These are phyloP conservation scores for Actinostola sp. DNA, from an alignment of 92 coral and sea anemone species.

Conservation along the genomic window DNA sequence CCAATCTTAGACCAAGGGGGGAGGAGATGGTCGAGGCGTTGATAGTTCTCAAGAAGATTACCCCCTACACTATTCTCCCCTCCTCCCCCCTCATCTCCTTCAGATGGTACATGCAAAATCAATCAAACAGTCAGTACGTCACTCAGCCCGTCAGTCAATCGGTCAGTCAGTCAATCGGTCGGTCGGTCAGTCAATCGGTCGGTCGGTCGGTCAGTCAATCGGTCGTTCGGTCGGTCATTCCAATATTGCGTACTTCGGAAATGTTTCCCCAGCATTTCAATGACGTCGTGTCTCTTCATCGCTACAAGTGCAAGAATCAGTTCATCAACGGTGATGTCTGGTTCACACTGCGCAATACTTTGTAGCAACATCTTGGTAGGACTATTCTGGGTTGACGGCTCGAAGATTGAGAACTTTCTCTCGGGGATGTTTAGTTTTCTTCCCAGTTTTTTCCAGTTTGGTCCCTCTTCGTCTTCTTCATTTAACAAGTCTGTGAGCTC, in stretches of 20 bases:
- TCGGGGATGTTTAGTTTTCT: constrained; percentile 67
- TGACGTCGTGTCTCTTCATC: constrained; percentile 87
- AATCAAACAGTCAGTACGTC: too few relatives aligned
- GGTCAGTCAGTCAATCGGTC: too few relatives aligned
- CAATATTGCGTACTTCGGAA: constrained; percentile 46
- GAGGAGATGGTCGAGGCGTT: too few relatives aligned
- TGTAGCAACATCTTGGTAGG: constrained; percentile 70
- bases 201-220: too few relatives aligned
- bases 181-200: too few relatives aligned
- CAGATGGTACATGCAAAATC: too few relatives aligned
- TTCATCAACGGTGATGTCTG: constrained; percentile 84
- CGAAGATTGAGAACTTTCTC: constrained; percentile 69
- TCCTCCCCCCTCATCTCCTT: too few relatives aligned
- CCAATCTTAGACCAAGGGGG: too few relatives aligned
- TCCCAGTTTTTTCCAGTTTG: constrained; percentile 78
- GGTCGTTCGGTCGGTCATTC: too few relatives aligned
- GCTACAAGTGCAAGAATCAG: constrained; percentile 86
- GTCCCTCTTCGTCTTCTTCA: constrained; percentile 54
- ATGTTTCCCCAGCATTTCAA: constrained; percentile 64
- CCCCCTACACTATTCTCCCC: too few relatives aligned
- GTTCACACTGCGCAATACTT: constrained; percentile 75
- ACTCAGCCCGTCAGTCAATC: too few relatives aligned
- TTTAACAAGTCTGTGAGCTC: constrained; percentile 75
- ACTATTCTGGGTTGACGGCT: constrained; percentile 61
- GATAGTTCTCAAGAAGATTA: too few relatives aligned